phyloP scores from a whole-genome alignment of 2,888 invertebrate genomes.

The Cacoxenus indagator region DNA sequence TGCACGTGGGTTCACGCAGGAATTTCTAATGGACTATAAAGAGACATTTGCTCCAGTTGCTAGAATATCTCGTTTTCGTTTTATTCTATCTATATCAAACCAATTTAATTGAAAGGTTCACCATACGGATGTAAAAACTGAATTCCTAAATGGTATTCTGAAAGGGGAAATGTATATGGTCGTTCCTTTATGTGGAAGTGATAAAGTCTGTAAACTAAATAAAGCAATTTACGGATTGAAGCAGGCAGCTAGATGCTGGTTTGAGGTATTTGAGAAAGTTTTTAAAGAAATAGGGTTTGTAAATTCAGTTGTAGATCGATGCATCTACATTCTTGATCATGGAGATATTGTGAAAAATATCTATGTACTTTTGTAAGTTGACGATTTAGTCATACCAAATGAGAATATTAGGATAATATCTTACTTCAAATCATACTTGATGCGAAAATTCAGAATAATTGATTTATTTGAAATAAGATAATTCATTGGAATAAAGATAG shows the following conservation, averaged over 20 bases:
- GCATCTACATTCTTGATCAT: conserved; percentile 36
- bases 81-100: conserved; percentile 32
- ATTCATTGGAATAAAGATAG: conserved; percentile 35
- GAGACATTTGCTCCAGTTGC: conserved; percentile 37
- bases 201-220: conserved; percentile 21
- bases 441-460: conserved; percentile 35
- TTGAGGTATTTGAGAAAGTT: conserved; percentile 30
- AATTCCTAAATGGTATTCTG: conserved; percentile 36
- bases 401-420: conserved; percentile 34
- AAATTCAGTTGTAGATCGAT: conserved; percentile 30
- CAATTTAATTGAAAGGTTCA: conserved; percentile 35
- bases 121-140: no score
- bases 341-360: conserved; percentile 36
- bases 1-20: conserved; percentile 4
- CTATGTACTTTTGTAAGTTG: conserved; percentile 44
- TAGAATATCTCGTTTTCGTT: conserved; percentile 32
- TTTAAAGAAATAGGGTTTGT: conserved; percentile 38
- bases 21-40: conserved; percentile 17
- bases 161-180: conserved; percentile 36
- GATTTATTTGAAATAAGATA: conserved; percentile 26
- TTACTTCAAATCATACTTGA: conserved; percentile 34
- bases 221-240: conserved; percentile 48
- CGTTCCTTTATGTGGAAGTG: conserved; percentile 20
- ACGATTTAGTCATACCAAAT: conserved; percentile 44
- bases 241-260: conserved; percentile 42